These are phyloP conservation scores for Molossus alvarezi DNA, from an alignment of 2,797 vertebrate species.

Conservation along the genomic window DNA sequence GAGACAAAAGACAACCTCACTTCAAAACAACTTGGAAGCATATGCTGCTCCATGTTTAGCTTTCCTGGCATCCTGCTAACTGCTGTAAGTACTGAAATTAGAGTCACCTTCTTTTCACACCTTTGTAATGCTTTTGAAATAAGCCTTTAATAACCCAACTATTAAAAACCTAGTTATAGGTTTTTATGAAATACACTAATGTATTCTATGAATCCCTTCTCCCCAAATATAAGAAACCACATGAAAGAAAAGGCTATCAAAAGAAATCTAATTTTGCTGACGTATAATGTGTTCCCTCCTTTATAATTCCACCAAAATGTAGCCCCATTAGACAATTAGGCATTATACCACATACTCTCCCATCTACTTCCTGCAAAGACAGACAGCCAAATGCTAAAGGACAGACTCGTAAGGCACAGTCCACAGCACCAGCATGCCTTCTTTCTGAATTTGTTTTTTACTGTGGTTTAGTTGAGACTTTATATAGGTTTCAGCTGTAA, in stretches of 20 bases:
- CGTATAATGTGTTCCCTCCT: not conserved
- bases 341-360: not conserved
- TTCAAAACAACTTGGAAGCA: slow-evolving; percentile 61
- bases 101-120: slow-evolving; percentile 48
- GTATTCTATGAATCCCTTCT: slow-evolving; percentile 55
- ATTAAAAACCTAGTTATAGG: slow-evolving; percentile 61
- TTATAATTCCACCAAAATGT: slow-evolving; percentile 17
- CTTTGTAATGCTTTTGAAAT: slow-evolving; percentile 51
- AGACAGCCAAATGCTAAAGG: slow-evolving; percentile 14
- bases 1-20: slow-evolving; percentile 58
- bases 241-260: slow-evolving; percentile 61
- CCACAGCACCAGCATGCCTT: not conserved
- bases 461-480: not conserved
- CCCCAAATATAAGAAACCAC: slow-evolving; percentile 52
- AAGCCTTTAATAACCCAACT: slow-evolving; percentile 54
- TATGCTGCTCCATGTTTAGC: not conserved
- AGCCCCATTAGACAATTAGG: slow-evolving; percentile 13
- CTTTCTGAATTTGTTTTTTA: not conserved
- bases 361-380: slow-evolving; percentile 29
- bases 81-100: slow-evolving; percentile 42
- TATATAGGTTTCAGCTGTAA: not conserved
- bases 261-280: slow-evolving; percentile 45
- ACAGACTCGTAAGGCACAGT: not conserved
- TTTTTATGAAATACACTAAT: slow-evolving; percentile 29
- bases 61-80: not conserved